A percentile compares a stretch with the other conserved stretches of the same genome.
phyloP scores from a whole-genome alignment of 2,888 invertebrate genomes.

The Cephus sareptanus region DNA sequence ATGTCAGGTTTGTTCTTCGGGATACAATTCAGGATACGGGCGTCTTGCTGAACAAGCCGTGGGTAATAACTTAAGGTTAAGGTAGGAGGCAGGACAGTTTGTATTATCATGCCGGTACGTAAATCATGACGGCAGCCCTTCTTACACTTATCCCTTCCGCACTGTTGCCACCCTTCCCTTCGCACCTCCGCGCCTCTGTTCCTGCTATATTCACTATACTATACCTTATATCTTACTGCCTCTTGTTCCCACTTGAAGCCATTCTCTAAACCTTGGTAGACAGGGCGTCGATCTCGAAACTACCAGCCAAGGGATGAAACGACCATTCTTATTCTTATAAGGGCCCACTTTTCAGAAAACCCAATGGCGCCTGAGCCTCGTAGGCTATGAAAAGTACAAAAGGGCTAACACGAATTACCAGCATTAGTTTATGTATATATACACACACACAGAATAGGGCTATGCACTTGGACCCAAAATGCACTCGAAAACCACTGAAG shows the following conservation, averaged over 20 bases:
- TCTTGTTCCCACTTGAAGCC: neutral
- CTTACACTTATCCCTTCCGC: conserved; percentile 2
- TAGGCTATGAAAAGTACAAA: neutral
- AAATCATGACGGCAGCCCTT: neutral
- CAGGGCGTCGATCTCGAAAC: neutral
- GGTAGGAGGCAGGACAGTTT: conserved; percentile 20
- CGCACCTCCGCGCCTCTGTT: neutral
- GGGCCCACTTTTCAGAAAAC: neutral
- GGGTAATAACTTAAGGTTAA: conserved; percentile 28
- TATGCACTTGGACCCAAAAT: neutral
- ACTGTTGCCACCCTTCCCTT: neutral
- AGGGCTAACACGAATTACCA: neutral
- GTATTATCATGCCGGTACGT: conserved; percentile 11
- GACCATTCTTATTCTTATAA: neutral
- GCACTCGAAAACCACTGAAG: neutral
- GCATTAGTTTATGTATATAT: neutral
- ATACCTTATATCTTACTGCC: neutral
- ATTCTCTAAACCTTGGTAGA: neutral
- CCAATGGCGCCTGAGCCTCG: neutral
- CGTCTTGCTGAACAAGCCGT: conserved; percentile 25
- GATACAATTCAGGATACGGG: conserved; percentile 23
- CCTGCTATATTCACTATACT: neutral
- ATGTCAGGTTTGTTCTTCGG: conserved; percentile 1
- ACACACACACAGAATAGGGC: neutral
- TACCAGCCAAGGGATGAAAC: neutral